Conservation (phyloP, 2,888 invertebrate genomes). For the Noctua janthina region DNA sequence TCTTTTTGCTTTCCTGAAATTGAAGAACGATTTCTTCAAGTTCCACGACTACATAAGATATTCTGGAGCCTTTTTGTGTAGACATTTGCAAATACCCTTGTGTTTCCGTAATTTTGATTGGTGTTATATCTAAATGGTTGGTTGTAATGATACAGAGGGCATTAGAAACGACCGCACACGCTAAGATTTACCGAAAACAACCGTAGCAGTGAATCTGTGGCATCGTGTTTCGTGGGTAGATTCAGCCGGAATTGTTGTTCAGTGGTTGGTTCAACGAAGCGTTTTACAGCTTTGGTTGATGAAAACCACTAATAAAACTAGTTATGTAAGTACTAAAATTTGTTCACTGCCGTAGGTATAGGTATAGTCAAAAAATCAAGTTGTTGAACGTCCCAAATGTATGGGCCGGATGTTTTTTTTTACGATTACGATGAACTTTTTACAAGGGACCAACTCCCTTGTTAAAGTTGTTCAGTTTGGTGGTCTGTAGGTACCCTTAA, state of each 20-base stretch:
- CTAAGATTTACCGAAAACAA: slow-evolving; percentile 10
- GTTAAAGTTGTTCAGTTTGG: neutral
- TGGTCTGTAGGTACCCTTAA: neutral
- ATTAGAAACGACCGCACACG: slow-evolving; percentile 8
- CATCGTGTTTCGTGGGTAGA: neutral
- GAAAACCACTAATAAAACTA: neutral
- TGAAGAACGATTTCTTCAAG: neutral
- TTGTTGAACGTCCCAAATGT: neutral
- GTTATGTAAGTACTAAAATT: neutral
- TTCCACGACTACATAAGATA: neutral
- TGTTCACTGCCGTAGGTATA: neutral
- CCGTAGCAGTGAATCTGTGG: neutral
- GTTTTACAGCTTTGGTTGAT: neutral
- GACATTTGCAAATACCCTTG: neutral
- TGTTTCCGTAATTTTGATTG: neutral
- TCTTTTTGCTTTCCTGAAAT: neutral
- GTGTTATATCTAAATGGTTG: neutral
- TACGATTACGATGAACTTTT: neutral
- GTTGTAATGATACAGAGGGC: neutral
- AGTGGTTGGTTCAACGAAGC: neutral
- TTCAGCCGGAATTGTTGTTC: neutral
- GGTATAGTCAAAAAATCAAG: neutral
- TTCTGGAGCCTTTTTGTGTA: neutral
- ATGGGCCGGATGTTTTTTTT: neutral
- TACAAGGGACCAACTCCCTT: too few relatives aligned